Base-by-base conservation (phyloP, 2,113 vertebrate genomes). In the Hydrolagus affinis region DNA sequence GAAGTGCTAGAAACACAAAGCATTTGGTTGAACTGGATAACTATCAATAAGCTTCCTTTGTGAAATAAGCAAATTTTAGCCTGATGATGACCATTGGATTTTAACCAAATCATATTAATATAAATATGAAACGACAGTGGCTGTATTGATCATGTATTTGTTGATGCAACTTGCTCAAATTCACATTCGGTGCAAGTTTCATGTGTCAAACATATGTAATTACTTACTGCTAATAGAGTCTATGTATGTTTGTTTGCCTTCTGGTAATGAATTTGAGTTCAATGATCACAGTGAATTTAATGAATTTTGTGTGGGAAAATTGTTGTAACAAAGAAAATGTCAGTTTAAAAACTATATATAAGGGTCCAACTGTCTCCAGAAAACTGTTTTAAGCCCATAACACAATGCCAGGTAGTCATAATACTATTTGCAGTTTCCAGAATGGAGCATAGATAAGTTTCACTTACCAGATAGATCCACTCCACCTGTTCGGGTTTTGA, bases 321-420 rank as follows among this genome's bases (percentile, higher is more conserved):
- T 66, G 78, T 66, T 83, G 78, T 17, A 83, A 9, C 28, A 83
- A 83, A 28, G 78, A 32, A 66, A 83, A 83, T 68, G 77, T 28
- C 23, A 17, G 30, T 32, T 23, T 25, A 25, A 60, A 78, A 15
- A 14, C n/a, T n/a, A 19, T 10, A 32, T 64, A 21, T 28, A 59
- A 77, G 59, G 57, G 75, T 59, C 4, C 73, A 60, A 28, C 25
- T 17, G 17, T 83, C 78, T 66, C 28, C 62, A 83, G 44, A 44
- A 44, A 44, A 44, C 44, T n/a, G 14, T 66, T 66, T 68, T 66
- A 7, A 30, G 15, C 28, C 25, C 28, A 23, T 64, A 64, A 64
- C 76, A 80, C 77, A 28, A 23, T 25, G 59, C 17, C 12, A 80
- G 11, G 23, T n/a, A 75, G 28, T 80, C 17, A 44, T 44, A 44